Base-by-base conservation (phyloP, 2,113 vertebrate species). In the Prunella fulvescens region DNA sequence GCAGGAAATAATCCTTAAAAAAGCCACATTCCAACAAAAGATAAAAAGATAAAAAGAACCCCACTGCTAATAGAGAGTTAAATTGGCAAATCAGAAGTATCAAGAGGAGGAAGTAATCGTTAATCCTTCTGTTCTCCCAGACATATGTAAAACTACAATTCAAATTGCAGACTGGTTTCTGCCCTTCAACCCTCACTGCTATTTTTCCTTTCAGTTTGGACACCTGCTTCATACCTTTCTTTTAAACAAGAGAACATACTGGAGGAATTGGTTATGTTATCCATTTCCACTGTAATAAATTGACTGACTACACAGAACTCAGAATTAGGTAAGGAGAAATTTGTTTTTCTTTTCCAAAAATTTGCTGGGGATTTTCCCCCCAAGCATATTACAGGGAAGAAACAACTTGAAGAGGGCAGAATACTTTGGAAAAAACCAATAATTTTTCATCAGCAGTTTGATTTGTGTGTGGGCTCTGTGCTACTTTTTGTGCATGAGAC, bases 401-500 rank as follows among this genome's bases (percentile, higher is more conserved):
- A 89, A 69, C 16, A 72, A 24, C 39, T 77, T 15, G 3, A 14
- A 73, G 16, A 54, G 45, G 19, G 14, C 33, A 81, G 33, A 78
- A 73, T 51, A 33, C 6, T 73, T 35, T 28, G 50, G 28, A 56
- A 82, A 64, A 54, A 1, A 57, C 2, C 33, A 35, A 35, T 15
- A 1, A 57, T 66, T 87, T 81, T 81, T 60, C 14, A n/a, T 53
- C 2, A 19, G 6, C 22, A 42, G 6, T 14, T n/a, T 64, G 54
- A 50, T 37, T 64, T 71, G 3, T 45, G 44, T 31, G 50, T 50
- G 54, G 20, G 6, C 1, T 62, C 16, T 0, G 0, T 10, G 2
- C 5, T 71, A 18, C 3, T 40, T 86, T 80, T 58, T 72, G 22
- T 67, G 18, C 19, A 19, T 40, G 10, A 62, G 39, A 24, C 26